These are phyloP conservation scores for Chanos chanos DNA, from an alignment of 2,797 vertebrate genomes.

Conservation along the genomic window DNA sequence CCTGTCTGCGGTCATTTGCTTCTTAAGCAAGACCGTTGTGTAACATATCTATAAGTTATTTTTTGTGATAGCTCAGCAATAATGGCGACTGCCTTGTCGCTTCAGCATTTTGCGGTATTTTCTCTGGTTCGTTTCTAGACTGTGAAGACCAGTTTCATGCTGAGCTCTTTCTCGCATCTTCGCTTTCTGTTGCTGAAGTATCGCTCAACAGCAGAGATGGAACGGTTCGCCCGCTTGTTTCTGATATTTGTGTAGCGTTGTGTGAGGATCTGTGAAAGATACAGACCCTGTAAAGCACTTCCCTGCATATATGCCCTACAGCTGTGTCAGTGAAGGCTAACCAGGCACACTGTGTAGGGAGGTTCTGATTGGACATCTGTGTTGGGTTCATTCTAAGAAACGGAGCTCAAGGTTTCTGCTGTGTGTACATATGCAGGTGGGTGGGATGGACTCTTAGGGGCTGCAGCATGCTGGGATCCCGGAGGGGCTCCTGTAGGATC, in stretches of 20 bases:
- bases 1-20: constrained; percentile 27
- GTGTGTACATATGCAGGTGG: constrained; percentile 14
- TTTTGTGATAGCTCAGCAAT: constrained; percentile 26
- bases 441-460: constrained; percentile 39
- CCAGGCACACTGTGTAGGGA: background rate
- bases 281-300: background rate
- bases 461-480: constrained; percentile 46
- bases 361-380: constrained; percentile 25
- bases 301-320: constrained; percentile 1
- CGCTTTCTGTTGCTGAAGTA: no score
- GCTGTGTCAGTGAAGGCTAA: background rate
- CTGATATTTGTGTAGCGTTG: no score
- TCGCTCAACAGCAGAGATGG: no score
- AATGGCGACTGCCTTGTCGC: constrained; percentile 39
- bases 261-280: no score
- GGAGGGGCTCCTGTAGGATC: constrained; percentile 27
- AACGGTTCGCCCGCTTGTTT: no score
- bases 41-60: constrained; percentile 33
- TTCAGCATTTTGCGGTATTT: constrained; percentile 19
- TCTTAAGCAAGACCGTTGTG: constrained; percentile 33
- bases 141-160: no score
- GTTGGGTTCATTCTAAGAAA: no score
- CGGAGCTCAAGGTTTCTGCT: no score
- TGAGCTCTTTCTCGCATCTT: no score
- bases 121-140: no score